phyloP scores from a whole-genome alignment of 2,888 invertebrate genomes.

The Cabera pusaria region DNA sequence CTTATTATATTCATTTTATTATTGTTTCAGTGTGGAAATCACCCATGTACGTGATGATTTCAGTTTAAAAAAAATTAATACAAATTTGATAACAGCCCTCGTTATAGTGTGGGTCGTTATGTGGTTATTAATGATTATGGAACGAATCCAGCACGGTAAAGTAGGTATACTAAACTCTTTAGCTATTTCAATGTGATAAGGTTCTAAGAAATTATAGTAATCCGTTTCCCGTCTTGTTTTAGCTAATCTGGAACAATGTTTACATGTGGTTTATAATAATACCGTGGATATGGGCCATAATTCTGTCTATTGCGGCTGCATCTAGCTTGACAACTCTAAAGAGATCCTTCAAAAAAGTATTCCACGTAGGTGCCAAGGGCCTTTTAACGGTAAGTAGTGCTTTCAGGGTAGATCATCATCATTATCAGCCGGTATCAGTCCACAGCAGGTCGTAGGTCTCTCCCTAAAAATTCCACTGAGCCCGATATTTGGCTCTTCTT shows the following conservation, averaged over 20 bases:
- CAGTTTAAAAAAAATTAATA: slow-evolving; percentile 46
- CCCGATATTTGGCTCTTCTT: no score
- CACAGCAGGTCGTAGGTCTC: no score
- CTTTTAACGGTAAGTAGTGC: slow-evolving; percentile 49
- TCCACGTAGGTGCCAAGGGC: slow-evolving; percentile 53
- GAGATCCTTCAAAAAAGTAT: slow-evolving; percentile 43
- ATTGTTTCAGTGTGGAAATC: slow-evolving; percentile 57
- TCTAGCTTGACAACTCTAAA: slow-evolving; percentile 36
- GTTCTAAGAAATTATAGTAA: no score
- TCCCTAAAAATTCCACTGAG: no score
- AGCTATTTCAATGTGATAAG: no score
- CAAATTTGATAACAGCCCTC: slow-evolving; percentile 42
- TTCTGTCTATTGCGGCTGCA: slow-evolving; percentile 43
- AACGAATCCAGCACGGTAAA: slow-evolving; percentile 50
- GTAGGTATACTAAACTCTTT: no score
- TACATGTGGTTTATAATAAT: slow-evolving; percentile 51
- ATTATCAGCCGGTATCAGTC: no score
- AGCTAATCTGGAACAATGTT: slow-evolving; percentile 71
- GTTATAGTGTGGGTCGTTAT: slow-evolving; percentile 51
- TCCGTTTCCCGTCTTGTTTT: slow-evolving; percentile 15
- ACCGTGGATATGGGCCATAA: slow-evolving; percentile 57
- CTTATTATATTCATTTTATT: no score
- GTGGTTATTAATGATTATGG: slow-evolving; percentile 56
- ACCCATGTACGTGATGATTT: slow-evolving; percentile 47
- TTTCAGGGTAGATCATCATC: no score